Base-by-base conservation (phyloP, 2,113 vertebrate species). In the Rhegmatorhina hoffmannsi region DNA sequence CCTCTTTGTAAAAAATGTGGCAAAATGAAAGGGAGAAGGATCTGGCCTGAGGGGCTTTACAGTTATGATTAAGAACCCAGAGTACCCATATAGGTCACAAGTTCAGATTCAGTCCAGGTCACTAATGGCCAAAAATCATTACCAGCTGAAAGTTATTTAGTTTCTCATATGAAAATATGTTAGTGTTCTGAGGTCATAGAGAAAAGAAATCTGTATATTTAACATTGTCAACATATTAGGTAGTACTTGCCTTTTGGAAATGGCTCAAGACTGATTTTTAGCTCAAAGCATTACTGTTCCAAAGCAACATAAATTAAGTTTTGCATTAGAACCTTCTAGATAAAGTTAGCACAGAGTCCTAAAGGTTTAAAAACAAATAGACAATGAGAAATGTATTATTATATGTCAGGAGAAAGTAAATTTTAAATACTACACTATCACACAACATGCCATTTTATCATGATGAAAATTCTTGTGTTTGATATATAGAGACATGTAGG, bases 121-220 rank as follows among this genome's bases (percentile, higher is more conserved):
- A 89, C 44, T 81, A 90, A 78, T 93, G 40, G 36, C 36, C 81
- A 33, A 84, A 84, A 90, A 81, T 72, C n/a, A 89, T 84, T 84
- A 47, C 75, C 79, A 94, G 20, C 7, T 92, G 59, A 63, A 96
- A 67, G 63, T 69, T 83, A 69, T 58, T 92, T 86, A 80, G 50
- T 53, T 84, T 18, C 8, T 26, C n/a, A 52, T 80, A 87, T 7
- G 10, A 96, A 95, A 91, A 70, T 77, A 49, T 3, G 3, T 33
- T 77, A 31, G 7, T 47, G 4, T 94, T 89, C 64, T 77, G 46
- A 85, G 43, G 34, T 63, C 70, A 55, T 3, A 84, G 21, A 44
- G 49, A 82, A 87, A 6, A 81, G 3, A 74, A 17, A 25, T 19
- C 23, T 70, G 17, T 70, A 23, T 76, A 63, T 80, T 73, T 73